Percentiles rank a stretch among this genome's conserved stretches.
These are phyloP conservation scores for Alosa sapidissima DNA, from an alignment of 2,797 vertebrate species.

Conservation along the genomic window DNA sequence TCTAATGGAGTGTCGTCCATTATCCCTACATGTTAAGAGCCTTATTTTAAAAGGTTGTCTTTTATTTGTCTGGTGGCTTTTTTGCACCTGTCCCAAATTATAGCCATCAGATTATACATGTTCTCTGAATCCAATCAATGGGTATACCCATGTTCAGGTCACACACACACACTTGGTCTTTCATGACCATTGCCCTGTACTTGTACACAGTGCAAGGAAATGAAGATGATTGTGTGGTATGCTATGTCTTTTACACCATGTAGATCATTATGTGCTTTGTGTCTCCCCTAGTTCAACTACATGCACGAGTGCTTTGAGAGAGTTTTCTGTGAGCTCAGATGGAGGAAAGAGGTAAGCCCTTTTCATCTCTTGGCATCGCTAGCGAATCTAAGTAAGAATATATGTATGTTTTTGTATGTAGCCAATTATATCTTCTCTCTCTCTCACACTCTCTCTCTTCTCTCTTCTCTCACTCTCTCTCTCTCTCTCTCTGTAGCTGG, in stretches of 20 bases:
- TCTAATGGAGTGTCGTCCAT: too few species aligned
- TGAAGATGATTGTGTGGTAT: neutral
- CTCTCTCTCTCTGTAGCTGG: constrained; percentile 69
- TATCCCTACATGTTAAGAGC: too few species aligned
- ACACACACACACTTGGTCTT: neutral
- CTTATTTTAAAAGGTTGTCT: too few species aligned
- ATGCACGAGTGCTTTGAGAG: constrained; percentile 99
- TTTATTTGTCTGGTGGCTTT: too few species aligned
- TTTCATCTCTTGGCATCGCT: neutral
- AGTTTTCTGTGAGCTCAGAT: constrained; percentile 97
- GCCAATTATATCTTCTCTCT: neutral
- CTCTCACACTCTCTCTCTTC: neutral
- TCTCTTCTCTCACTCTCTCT: neutral
- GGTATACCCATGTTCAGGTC: neutral
- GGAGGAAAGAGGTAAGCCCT: constrained; percentile 90
- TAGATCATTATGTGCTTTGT: constrained; percentile 23
- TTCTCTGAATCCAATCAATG: neutral
- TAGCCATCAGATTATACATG: too few species aligned
- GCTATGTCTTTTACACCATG: neutral
- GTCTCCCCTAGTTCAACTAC: constrained; percentile 89
- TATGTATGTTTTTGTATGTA: neutral
- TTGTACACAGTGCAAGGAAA: neutral
- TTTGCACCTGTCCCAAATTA: too few species aligned
- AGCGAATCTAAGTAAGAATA: neutral
- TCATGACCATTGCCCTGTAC: constrained; percentile 3